A percentile compares a stretch with the other conserved stretches of the same genome.
These are phyloP conservation scores for Chloromyia formosa DNA, from an alignment of 2,888 invertebrate species.

Conservation along the genomic window DNA sequence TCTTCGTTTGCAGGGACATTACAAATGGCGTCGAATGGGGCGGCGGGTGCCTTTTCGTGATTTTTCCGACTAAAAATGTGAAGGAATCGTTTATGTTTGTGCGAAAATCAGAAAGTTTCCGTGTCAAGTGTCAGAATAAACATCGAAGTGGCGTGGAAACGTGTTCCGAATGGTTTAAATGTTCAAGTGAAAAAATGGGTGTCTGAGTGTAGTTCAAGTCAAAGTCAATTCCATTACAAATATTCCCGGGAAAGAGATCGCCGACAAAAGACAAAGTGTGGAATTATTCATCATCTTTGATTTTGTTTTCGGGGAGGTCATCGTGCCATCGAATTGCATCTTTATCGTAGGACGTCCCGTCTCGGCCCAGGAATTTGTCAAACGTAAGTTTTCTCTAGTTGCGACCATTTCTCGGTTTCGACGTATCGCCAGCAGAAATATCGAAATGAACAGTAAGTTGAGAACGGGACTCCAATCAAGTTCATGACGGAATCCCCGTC, in stretches of 20 bases:
- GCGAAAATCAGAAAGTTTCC: not conserved
- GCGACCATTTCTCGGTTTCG: too few species aligned
- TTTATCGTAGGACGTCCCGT: too few species aligned
- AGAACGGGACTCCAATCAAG: too few species aligned
- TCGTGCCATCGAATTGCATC: too few species aligned
- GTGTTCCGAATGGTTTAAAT: not conserved
- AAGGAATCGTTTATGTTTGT: not conserved
- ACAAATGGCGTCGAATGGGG: slow-evolving; percentile 32
- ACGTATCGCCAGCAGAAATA: too few species aligned
- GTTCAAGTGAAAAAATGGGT: slow-evolving; percentile 11
- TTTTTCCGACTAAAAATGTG: slow-evolving; percentile 27
- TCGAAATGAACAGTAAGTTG: too few species aligned
- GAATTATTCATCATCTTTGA: not conserved
- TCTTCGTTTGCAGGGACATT: slow-evolving; percentile 21
- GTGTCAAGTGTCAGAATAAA: too few species aligned
- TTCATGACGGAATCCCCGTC: too few species aligned
- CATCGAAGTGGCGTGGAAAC: slow-evolving; percentile 18
- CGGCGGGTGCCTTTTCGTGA: slow-evolving; percentile 9
- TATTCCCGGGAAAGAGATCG: not conserved
- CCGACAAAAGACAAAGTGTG: slow-evolving; percentile 6
- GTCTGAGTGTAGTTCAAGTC: not conserved
- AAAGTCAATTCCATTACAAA: not conserved
- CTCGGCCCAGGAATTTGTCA: not conserved
- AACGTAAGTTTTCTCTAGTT: not conserved
- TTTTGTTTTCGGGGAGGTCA: not conserved